phyloP scores from a whole-genome alignment of 2,113 vertebrate genomes.

The Bufo bufo region DNA sequence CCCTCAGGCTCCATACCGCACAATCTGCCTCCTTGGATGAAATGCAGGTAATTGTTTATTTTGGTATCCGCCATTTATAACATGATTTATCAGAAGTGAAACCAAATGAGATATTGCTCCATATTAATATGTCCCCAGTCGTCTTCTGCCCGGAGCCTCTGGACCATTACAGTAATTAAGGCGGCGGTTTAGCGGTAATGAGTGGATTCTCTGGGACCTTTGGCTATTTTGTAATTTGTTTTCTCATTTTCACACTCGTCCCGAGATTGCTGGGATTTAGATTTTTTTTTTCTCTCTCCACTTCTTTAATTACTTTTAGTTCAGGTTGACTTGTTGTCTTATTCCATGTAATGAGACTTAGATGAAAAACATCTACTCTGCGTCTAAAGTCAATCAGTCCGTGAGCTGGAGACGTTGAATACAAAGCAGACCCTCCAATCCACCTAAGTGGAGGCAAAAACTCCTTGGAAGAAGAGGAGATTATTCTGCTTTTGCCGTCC shows the following conservation, averaged over 20 bases:
- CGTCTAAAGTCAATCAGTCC: constrained; percentile 46
- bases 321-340: constrained; percentile 57
- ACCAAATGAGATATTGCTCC: too few species aligned
- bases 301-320: constrained; percentile 56
- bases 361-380: constrained; percentile 37
- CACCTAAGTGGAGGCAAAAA: neutral
- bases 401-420: neutral
- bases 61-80: neutral
- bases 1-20: too few species aligned
- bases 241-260: neutral
- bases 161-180: neutral
- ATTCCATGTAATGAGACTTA: constrained; percentile 54
- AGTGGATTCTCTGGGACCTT: neutral
- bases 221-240: constrained; percentile 20
- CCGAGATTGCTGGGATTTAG: neutral
- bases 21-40: too few species aligned
- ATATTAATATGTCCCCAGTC: neutral
- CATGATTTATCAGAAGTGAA: neutral
- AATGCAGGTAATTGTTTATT: too few species aligned
- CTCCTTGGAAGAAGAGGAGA: neutral
- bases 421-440: constrained; percentile 28
- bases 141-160: neutral
- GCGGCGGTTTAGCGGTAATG: neutral
- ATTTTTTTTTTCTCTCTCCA: neutral
- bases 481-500: neutral